A percentile compares a stretch with the other conserved stretches of the same genome.
Conservation (phyloP, 2,113 vertebrate species). For the Monarcha castaneiventris region DNA sequence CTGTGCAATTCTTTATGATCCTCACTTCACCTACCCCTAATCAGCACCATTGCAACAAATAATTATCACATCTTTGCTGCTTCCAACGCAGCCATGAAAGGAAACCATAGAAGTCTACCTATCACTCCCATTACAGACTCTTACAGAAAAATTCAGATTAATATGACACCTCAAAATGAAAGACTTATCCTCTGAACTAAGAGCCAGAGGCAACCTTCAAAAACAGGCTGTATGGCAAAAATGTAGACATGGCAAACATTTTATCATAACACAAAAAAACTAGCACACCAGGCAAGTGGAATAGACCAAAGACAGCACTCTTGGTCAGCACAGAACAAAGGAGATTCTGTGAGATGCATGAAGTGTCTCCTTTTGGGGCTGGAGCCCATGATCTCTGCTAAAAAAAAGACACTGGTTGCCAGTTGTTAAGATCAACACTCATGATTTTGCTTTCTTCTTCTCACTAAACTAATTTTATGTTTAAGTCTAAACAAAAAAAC, state of each 20-base stretch:
- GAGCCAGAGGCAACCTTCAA: neutral
- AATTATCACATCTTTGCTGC: neutral
- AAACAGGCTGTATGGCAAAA: neutral
- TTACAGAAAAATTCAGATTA: neutral
- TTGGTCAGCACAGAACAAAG: neutral
- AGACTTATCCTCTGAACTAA: neutral
- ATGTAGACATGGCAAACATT: neutral
- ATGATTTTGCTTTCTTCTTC: neutral
- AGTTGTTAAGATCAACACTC: neutral
- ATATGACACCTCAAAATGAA: neutral
- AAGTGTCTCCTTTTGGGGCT: neutral
- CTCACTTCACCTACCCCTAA: neutral
- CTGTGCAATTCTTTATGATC: neutral
- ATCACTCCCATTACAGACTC: neutral
- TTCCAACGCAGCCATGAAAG: neutral
- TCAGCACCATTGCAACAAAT: neutral
- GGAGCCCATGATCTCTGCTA: neutral
- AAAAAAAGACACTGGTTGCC: neutral
- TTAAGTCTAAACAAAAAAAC: neutral
- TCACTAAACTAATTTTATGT: neutral
- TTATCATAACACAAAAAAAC: neutral
- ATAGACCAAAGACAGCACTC: neutral
- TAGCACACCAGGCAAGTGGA: neutral
- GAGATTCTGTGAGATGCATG: neutral
- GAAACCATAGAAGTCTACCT: neutral